Conservation (phyloP, 2,113 vertebrate species). For the Motacilla tschutschensis region DNA sequence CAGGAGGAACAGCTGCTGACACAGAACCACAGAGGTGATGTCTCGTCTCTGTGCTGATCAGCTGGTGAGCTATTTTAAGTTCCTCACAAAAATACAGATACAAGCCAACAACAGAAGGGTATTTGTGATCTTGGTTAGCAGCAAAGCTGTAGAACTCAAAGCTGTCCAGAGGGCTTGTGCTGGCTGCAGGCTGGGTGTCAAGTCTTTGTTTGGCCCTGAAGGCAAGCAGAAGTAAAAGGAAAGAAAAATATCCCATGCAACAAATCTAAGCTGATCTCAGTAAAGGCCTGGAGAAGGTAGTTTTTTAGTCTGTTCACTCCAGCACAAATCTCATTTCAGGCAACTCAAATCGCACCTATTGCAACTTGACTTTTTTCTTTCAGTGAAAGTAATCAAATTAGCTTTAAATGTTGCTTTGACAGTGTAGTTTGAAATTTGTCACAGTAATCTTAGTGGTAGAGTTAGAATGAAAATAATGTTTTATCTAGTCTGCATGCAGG, state of each 20-base stretch:
- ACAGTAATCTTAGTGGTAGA: not conserved
- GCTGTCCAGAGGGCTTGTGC: not conserved
- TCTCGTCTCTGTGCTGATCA: not conserved
- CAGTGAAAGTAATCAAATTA: not conserved
- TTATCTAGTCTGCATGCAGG: not conserved
- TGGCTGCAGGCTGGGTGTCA: constrained; percentile 6
- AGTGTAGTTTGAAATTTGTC: not conserved
- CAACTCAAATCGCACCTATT: not conserved
- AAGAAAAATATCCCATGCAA: not conserved
- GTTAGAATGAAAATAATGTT: not conserved
- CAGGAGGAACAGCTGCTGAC: not conserved
- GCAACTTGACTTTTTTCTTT: not conserved
- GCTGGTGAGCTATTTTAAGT: not conserved
- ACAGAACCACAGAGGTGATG: not conserved
- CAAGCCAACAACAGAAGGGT: not conserved
- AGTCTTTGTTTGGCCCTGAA: constrained; percentile 2
- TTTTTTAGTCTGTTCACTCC: not conserved
- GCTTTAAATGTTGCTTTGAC: not conserved
- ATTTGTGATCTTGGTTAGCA: not conserved
- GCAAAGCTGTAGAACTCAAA: not conserved
- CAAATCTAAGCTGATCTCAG: not conserved
- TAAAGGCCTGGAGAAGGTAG: not conserved
- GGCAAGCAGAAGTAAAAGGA: not conserved
- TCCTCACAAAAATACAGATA: not conserved
- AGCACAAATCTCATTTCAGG: not conserved